Conservation (phyloP, 2,113 vertebrate species). For the Oreocharis arfaki region DNA sequence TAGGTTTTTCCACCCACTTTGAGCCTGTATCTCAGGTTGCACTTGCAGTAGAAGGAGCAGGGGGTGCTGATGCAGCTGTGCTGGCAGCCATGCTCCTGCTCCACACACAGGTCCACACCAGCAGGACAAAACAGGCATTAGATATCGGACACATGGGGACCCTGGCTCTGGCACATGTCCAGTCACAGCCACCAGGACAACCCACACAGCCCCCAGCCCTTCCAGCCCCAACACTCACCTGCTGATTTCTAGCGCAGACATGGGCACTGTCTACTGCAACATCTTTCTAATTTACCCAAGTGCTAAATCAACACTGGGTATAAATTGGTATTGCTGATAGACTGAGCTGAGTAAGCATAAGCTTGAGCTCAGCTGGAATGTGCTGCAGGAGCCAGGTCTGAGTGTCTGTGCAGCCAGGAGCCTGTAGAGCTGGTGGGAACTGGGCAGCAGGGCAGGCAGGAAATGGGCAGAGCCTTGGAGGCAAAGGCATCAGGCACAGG, state of each 20-base stretch:
- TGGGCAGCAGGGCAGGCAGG: not conserved
- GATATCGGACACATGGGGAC: not conserved
- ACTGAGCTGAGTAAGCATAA: not conserved
- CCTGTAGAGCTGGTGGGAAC: not conserved
- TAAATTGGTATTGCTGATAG: not conserved
- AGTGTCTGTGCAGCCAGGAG: not conserved
- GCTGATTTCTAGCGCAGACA: not conserved
- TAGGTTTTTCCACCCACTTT: slow-evolving; percentile 79
- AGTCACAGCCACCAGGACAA: not conserved
- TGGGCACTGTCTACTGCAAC: not conserved
- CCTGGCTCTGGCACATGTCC: rapidly evolving
- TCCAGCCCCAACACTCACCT: not conserved
- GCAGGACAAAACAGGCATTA: not conserved
- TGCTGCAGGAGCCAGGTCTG: not conserved
- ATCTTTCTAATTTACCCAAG: not conserved
- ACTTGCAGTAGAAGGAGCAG: slow-evolving; percentile 78
- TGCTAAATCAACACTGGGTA: not conserved
- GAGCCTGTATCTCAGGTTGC: slow-evolving; percentile 79
- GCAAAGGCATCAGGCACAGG: not conserved
- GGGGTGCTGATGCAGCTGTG: slow-evolving; percentile 81
- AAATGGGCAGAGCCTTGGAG: not conserved
- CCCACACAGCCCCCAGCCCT: not conserved
- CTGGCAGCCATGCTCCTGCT: slow-evolving; percentile 81
- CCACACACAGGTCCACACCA: slow-evolving; percentile 81
- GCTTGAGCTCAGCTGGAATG: not conserved